phyloP scores from a whole-genome alignment of 2,113 vertebrate genomes.

The Oplegnathus fasciatus region DNA sequence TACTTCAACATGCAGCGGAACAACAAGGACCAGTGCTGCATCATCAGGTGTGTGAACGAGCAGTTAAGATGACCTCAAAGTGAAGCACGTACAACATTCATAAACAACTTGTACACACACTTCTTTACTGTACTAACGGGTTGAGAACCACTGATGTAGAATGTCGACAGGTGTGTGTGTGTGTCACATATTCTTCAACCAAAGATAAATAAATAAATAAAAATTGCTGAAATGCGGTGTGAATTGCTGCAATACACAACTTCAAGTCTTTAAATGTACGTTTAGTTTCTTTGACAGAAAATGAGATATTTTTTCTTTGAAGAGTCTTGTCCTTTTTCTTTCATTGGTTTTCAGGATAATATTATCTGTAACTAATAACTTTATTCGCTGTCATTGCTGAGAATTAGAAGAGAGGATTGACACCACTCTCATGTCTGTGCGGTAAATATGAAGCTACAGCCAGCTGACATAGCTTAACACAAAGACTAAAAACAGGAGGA shows the following conservation, averaged over 20 bases:
- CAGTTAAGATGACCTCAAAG: too few relatives aligned
- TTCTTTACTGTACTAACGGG: too few relatives aligned
- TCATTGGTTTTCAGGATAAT: not conserved
- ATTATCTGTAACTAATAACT: not conserved
- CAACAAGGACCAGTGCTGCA: conserved; percentile 97
- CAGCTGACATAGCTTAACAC: not conserved
- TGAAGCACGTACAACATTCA: too few relatives aligned
- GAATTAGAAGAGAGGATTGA: too few relatives aligned
- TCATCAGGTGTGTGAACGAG: conserved; percentile 90
- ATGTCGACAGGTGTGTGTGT: too few relatives aligned
- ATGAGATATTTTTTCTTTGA: not conserved
- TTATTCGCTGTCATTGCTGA: not conserved
- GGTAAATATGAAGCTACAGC: not conserved
- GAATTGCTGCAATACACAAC: not conserved
- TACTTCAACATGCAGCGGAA: conserved; percentile 99
- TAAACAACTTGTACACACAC: not conserved
- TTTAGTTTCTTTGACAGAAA: not conserved
- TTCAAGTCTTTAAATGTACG: not conserved
- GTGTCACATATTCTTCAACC: too few relatives aligned
- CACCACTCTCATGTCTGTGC: too few relatives aligned
- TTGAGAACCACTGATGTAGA: too few relatives aligned
- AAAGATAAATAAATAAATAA: not conserved
- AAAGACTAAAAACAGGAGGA: not conserved
- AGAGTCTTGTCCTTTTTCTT: not conserved
- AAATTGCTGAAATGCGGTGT: too few relatives aligned